These are phyloP conservation scores for Oreocharis arfaki DNA, from an alignment of 2,113 vertebrate species.

Conservation along the genomic window DNA sequence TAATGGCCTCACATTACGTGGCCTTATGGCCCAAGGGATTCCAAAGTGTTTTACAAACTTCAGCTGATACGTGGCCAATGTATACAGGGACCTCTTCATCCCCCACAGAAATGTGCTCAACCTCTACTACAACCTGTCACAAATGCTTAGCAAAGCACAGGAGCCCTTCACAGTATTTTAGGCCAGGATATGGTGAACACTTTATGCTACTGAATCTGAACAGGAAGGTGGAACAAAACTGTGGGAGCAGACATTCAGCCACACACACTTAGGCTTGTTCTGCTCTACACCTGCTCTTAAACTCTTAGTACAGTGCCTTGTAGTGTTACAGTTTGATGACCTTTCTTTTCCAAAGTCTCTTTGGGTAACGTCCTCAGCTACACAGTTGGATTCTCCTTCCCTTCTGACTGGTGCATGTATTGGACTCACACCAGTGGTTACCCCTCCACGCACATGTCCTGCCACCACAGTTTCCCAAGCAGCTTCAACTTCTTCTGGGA, in stretches of 20 bases:
- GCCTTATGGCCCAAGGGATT: slow-evolving; percentile 2
- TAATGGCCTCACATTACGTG: slow-evolving; percentile 2
- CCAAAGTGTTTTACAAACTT: background rate
- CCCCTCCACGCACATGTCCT: fast-evolving
- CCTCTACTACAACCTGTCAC: background rate
- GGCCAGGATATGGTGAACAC: background rate
- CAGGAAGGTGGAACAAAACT: background rate
- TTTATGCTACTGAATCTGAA: background rate
- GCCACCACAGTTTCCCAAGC: background rate
- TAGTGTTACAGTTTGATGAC: background rate
- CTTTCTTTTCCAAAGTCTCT: background rate
- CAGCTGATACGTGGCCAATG: background rate
- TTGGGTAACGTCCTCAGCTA: background rate
- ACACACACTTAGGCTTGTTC: background rate
- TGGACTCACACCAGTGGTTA: background rate
- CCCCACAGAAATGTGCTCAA: background rate
- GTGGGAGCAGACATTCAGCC: background rate
- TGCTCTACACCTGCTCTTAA: background rate
- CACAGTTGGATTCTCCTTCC: background rate
- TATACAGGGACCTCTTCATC: background rate
- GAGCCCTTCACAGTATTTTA: background rate
- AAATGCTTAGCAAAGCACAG: slow-evolving; percentile 3
- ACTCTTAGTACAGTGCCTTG: background rate
- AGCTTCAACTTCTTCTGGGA: background rate
- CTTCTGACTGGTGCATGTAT: background rate